Evolutionary conservation across 1,140 invertebrate species (phyloP).

Genomic region (Odontomachus brunneus): DNA sequence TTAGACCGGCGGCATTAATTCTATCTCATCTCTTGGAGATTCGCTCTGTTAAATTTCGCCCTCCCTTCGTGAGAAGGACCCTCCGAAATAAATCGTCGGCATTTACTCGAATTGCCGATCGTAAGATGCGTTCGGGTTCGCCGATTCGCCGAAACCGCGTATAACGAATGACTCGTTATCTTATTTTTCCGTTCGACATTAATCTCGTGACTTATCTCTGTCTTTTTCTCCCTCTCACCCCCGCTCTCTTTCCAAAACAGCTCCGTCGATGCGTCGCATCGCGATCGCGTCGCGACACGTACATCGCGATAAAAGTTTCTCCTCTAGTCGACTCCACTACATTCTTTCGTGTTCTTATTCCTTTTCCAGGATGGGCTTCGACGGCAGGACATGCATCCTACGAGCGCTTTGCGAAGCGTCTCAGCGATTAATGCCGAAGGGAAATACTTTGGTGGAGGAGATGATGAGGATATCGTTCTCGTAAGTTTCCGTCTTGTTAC

Average conservation of each 20-base stretch:
- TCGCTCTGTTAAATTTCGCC: conserved; percentile 54
- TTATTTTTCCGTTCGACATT: conserved; percentile 1
- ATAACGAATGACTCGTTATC: conserved; percentile 12
- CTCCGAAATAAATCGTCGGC: conserved; percentile 78
- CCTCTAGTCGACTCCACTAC: too few relatives aligned
- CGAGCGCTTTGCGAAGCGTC: conserved; percentile 90
- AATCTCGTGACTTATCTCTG: not conserved
- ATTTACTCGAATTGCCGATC: conserved; percentile 77
- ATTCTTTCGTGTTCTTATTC: conserved; percentile 4
- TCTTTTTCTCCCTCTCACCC: not conserved
- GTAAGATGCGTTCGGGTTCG: conserved; percentile 10
- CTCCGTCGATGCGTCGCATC: not conserved
- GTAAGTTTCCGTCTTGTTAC: conserved; percentile 85
- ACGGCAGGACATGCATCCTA: conserved; percentile 88
- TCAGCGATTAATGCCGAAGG: conserved; percentile 87
- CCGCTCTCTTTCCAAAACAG: not conserved
- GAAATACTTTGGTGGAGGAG: conserved; percentile 89
- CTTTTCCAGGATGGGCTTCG: conserved; percentile 88
- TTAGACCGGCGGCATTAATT: conserved; percentile 67
- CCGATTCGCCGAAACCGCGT: not conserved
- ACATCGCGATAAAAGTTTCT: not conserved
- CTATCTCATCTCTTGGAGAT: conserved; percentile 48
- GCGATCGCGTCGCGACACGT: not conserved
- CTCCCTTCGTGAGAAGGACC: conserved; percentile 42
- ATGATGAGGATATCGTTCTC: conserved; percentile 89